Evolutionary conservation across 1,140 invertebrate genomes (phyloP), one percentile per base, ranked within the genome.

Genomic region (Pseudomyrmex flavicornis): DNA sequence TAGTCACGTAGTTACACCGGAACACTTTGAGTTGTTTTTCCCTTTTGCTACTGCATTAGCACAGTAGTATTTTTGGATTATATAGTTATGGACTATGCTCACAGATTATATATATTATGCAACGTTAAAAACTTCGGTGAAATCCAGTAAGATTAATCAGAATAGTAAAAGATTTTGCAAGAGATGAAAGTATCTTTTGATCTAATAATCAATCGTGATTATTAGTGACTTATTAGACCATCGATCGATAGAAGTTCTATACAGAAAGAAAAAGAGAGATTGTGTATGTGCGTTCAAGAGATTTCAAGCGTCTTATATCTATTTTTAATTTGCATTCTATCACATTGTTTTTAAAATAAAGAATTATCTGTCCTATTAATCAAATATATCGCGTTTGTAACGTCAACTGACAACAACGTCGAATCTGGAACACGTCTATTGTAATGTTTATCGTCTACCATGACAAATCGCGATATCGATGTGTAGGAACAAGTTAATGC

Each of bases 391-490:
- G 61, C 9, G 48, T 22, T 26, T 61, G 10, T 50, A 75, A 46
- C 35, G 5, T 35, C n/a, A 26, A 22, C 7, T 48, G 46, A 52
- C 15, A 66, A 12, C 15, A 20, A 2, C n/a, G n/a, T 54, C 62
- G 26, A 20, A 77, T 68, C 62, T 75, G 12, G 26, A 56, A 12
- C 26, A 20, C 13, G 50, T 52, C 13, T 52, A 52, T 66, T 46
- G n/a, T 52, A 74, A 54, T 50, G 35, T 77, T 77, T 77, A 76
- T 76, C 48, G 48, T 13, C 15, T 52, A 44, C 50, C n/a, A 26
- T 44, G 17, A 17, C 26, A 44, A 77, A 68, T 65, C 85, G 91
- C 88, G 92, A 93, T 88, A 92, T 92, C 90, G 92, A 93, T 35
- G 5, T 35, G 35, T 35, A 35, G 35, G 5, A 35, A 35, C 35